These are phyloP conservation scores for Calameuta pallipes DNA, from an alignment of 2,888 invertebrate genomes.

Conservation along the genomic window DNA sequence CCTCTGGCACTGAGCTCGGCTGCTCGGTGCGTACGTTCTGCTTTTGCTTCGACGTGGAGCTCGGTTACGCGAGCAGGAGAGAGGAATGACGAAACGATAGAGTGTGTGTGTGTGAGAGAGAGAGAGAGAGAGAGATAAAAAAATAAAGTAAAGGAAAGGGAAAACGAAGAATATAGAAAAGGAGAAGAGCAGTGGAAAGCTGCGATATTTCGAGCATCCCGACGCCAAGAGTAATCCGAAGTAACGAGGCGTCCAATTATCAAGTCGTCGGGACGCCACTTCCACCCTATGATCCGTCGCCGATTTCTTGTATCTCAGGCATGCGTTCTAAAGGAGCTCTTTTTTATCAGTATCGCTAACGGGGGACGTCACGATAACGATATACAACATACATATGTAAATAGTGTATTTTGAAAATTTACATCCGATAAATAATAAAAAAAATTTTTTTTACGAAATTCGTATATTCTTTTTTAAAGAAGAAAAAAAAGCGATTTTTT, in stretches of 20 bases:
- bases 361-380: too few relatives aligned
- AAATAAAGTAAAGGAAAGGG: conserved; percentile 4
- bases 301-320: neutral
- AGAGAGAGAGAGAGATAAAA: neutral
- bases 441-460: too few relatives aligned
- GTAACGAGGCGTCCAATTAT: conserved; percentile 60
- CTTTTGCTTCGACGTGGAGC: neutral
- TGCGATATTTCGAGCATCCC: conserved; percentile 29
- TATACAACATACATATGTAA: too few relatives aligned
- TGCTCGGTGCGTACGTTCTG: conserved; percentile 2
- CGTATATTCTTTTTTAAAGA: too few relatives aligned
- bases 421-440: too few relatives aligned
- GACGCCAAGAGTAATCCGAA: conserved; percentile 39
- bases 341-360: too few relatives aligned
- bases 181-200: conserved; percentile 25
- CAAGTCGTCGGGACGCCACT: conserved; percentile 35
- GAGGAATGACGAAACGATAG: conserved; percentile 21
- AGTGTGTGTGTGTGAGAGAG: conserved; percentile 19
- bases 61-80: neutral
- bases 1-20: conserved; percentile 27
- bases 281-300: conserved; percentile 10
- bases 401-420: too few relatives aligned
- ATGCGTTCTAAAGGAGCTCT: neutral
- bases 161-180: neutral
- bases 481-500: too few relatives aligned